Base-by-base conservation (phyloP, 2,888 invertebrate genomes). In the Parapristionchus giblindavisi region DNA sequence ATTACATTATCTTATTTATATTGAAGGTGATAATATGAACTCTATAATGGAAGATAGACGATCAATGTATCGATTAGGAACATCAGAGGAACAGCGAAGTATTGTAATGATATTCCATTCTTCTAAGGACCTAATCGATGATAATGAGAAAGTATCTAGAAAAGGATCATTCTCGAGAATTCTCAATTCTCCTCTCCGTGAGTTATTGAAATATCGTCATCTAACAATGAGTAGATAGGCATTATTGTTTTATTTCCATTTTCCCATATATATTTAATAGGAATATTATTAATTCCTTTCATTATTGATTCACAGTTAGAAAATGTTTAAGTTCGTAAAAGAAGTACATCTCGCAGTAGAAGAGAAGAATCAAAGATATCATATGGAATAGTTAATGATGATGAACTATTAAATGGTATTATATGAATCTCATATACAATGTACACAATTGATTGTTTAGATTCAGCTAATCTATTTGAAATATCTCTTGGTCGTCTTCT, bases 151-250 rank as follows among this genome's bases (percentile, higher is more conserved):
- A 36, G 38, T 38, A 24, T 17, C 34, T 3, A 21, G 70, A 54
- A 70, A 38, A 54, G 32, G 70, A 5, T 70, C 70, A 24, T 54
- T 70, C 54, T 70, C 70, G 1, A 48, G 70, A 21, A 70, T 70
- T 17, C 36, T 70, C 36, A 32, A 43, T 14, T 54, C 70, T 36
- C 52, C 70, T n/a, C 52, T 70, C 24, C 32, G 66, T 66, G 4
- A 29, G 66, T 29, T 32, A 8, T 2, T 27, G 27, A 60, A 5
- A 36, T 4, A 11, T 36, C 17, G 17, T 36, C 14, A 60, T 34
- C 24, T n/a, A n/a, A n/a, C n/a, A n/a, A n/a, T n/a, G n/a, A n/a
- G n/a, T n/a, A n/a, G n/a, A n/a, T n/a, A n/a, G n/a, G n/a, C n/a
- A n/a, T n/a, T n/a, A n/a, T n/a, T n/a, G n/a, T n/a, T n/a, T n/a